Evolutionary conservation across 2,888 invertebrate genomes (phyloP).

Genomic region (Drepana falcataria): DNA sequence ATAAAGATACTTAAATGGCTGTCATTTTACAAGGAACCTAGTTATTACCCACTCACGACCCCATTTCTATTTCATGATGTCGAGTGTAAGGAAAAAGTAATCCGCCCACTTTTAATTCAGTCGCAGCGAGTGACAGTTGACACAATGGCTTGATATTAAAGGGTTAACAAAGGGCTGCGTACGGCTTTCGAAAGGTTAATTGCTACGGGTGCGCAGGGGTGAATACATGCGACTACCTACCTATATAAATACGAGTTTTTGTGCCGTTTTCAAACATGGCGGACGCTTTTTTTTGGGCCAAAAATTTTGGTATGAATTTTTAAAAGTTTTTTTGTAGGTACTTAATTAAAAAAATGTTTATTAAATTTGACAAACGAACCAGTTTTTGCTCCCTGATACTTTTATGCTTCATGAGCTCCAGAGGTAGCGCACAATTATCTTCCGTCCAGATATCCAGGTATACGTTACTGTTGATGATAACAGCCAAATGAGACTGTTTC

Average conservation of each 20-base stretch:
- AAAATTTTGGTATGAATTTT: not conserved
- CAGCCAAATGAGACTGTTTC: too few species aligned
- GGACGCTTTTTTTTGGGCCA: constrained; percentile 20
- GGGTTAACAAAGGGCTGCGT: constrained; percentile 70
- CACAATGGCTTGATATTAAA: constrained; percentile 62
- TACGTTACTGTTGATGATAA: too few species aligned
- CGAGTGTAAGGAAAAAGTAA: constrained; percentile 38
- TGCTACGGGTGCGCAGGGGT: constrained; percentile 53
- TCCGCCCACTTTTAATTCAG: constrained; percentile 73
- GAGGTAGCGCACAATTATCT: too few species aligned
- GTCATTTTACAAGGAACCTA: constrained; percentile 50
- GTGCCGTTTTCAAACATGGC: constrained; percentile 39
- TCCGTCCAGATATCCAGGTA: too few species aligned
- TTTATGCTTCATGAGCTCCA: too few species aligned
- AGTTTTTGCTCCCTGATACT: too few species aligned
- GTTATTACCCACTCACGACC: constrained; percentile 66
- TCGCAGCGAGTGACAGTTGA: constrained; percentile 69
- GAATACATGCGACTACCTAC: constrained; percentile 18
- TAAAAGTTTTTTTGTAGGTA: not conserved
- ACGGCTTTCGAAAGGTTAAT: constrained; percentile 67
- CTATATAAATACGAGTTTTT: constrained; percentile 28
- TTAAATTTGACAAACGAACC: too few species aligned
- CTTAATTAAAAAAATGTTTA: too few species aligned
- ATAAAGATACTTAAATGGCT: constrained; percentile 50
- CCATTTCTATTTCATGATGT: constrained; percentile 36